A percentile compares a stretch with the other conserved stretches of the same genome.
phyloP scores from a whole-genome alignment of 2,888 invertebrate species.

The Melanostoma scalare region DNA sequence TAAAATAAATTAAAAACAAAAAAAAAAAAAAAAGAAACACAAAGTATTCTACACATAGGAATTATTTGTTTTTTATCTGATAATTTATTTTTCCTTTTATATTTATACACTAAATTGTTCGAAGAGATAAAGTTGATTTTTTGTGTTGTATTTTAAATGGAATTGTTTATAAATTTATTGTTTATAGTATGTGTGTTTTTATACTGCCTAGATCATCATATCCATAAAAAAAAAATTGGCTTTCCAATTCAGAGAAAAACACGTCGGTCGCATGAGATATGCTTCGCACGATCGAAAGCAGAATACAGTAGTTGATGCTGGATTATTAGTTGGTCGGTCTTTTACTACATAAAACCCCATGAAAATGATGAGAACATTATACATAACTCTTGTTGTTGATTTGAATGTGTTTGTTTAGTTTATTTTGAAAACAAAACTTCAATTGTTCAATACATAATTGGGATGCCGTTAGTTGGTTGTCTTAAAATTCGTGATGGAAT shows the following conservation, averaged over 20 bases:
- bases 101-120: slow-evolving; percentile 55
- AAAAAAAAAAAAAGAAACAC: slow-evolving; percentile 20
- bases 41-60: slow-evolving; percentile 49
- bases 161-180: slow-evolving; percentile 54
- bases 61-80: slow-evolving; percentile 45
- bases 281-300: slow-evolving; percentile 13
- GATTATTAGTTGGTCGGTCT: not conserved
- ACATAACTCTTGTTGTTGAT: slow-evolving; percentile 16
- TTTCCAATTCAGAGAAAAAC: slow-evolving; percentile 39
- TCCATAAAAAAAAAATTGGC: slow-evolving; percentile 40
- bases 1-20: slow-evolving; percentile 39
- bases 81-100: slow-evolving; percentile 29
- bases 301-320: slow-evolving; percentile 4
- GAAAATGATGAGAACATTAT: slow-evolving; percentile 13
- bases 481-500: slow-evolving; percentile 47
- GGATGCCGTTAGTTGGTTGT: slow-evolving; percentile 4
- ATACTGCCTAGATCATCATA: slow-evolving; percentile 55
- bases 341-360: too few relatives aligned
- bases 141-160: slow-evolving; percentile 44
- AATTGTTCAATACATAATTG: slow-evolving; percentile 6
- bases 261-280: slow-evolving; percentile 7
- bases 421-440: slow-evolving; percentile 68
- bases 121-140: slow-evolving; percentile 45
- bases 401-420: slow-evolving; percentile 53
- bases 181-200: slow-evolving; percentile 42